Evolutionary conservation across 1,140 invertebrate genomes (phyloP).

Genomic region (Wiebesia pumilae): DNA sequence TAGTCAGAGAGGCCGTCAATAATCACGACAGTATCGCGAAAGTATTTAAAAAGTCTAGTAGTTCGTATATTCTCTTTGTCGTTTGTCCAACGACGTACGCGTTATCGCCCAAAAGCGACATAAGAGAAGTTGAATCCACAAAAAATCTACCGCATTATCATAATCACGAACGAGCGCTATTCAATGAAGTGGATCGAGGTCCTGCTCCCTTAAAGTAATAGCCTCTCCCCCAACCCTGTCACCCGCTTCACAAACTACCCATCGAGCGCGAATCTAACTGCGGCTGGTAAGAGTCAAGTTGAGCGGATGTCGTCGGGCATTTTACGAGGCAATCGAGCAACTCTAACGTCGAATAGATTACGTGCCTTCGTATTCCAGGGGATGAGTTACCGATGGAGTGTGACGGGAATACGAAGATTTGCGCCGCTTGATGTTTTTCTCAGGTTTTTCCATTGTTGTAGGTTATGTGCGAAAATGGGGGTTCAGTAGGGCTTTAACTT

Average conservation of each 20-base stretch:
- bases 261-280: not conserved
- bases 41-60: not conserved
- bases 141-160: constrained; percentile 36
- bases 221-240: not conserved
- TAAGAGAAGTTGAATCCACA: not conserved
- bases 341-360: constrained; percentile 48
- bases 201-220: constrained; percentile 26
- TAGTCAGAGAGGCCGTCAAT: no score
- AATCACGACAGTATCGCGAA: not conserved
- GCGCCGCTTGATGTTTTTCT: not conserved
- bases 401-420: constrained; percentile 14
- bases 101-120: not conserved
- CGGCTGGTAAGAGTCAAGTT: not conserved
- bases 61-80: not conserved
- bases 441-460: not conserved
- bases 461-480: not conserved
- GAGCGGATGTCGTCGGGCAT: constrained; percentile 34
- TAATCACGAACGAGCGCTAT: constrained; percentile 38
- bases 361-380: constrained; percentile 16
- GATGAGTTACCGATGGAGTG: constrained; percentile 19
- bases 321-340: constrained; percentile 50
- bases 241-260: not conserved
- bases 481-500: not conserved
- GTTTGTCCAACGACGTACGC: not conserved
- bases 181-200: constrained; percentile 33